Percentiles rank a stretch among this genome's conserved stretches.
phyloP scores from a whole-genome alignment of 2,888 invertebrate species.

The Xestia ashworthii region DNA sequence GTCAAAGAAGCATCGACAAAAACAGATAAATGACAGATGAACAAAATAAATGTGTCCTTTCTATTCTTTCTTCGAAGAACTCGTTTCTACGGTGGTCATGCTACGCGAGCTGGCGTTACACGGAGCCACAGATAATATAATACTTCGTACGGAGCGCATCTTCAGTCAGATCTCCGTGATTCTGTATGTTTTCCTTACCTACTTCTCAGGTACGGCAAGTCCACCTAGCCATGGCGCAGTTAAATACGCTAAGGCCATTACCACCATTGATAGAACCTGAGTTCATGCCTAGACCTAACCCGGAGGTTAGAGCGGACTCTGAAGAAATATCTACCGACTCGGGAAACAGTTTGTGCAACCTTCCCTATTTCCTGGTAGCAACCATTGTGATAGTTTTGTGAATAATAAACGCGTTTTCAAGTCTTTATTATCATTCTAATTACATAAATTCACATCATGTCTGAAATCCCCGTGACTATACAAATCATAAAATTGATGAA shows the following conservation, averaged over 20 bases:
- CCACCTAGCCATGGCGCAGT: conserved; percentile 36
- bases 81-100: too few species aligned
- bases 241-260: neutral
- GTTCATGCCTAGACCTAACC: neutral
- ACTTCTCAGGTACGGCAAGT: conserved; percentile 33
- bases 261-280: neutral
- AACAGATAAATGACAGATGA: too few species aligned
- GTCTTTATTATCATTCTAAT: neutral
- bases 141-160: neutral
- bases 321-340: neutral
- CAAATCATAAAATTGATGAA: too few species aligned
- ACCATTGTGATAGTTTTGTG: conserved; percentile 41
- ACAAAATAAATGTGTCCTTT: too few species aligned
- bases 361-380: neutral
- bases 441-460: neutral
- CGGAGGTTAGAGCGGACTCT: too few species aligned
- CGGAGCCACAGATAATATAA: neutral
- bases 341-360: neutral
- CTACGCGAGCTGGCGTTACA: neutral
- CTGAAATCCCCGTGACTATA: neutral
- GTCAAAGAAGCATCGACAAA: too few species aligned
- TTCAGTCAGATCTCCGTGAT: neutral
- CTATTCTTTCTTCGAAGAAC: too few species aligned
- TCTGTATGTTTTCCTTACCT: neutral
- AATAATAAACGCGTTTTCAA: conserved; percentile 34